Base-by-base conservation (phyloP, 2,797 vertebrate species). In the Gallinago stenura region DNA sequence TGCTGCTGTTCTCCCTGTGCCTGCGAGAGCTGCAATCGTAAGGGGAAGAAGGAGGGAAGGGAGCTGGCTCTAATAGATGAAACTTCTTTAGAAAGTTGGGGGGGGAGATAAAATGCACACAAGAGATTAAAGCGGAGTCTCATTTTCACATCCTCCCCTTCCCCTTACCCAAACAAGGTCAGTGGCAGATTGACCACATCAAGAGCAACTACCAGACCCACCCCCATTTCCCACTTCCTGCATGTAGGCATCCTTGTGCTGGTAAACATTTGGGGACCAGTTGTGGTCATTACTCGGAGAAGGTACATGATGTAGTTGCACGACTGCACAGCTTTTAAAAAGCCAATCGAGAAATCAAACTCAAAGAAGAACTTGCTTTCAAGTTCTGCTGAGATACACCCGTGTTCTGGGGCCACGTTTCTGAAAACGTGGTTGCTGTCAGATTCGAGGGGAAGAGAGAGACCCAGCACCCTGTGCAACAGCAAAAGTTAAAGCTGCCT, bases 101-200 rank as follows among this genome's bases (percentile, higher is more conserved):
- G 89, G 28, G 30, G 68, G 92, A 95, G 95, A 97, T 98, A 95
- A 98, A 97, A 97, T 96, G 93, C 92, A 95, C 94, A 96, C 83
- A 66, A 91, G 93, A 98, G 92, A 96, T 96, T 97, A 97, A 98
- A 98, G 97, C 61, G 8, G 83, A 97, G 94, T 97, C 97, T 97
- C 97, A 97, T 98, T 98, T 98, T 97, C 97, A 98, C 97, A 98
- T 98, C 97, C 98, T 96, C 94, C 97, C 97, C 97, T 97, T 98
- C 97, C 87, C 87, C 94, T 97, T 97, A 96, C 96, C 97, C 98
- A 97, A 98, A 98, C 95, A 98, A 97, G 97, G 97, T 98, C 99
- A 99, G 98, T 98, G 98, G 98, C 98, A 98, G 98, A 98, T 98
- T 98, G 98, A 99, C 99, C 99, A 99, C 99, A 99, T 99, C 98